Conservation (phyloP, 2,113 vertebrate genomes). For the Phrynosoma platyrhinos region DNA sequence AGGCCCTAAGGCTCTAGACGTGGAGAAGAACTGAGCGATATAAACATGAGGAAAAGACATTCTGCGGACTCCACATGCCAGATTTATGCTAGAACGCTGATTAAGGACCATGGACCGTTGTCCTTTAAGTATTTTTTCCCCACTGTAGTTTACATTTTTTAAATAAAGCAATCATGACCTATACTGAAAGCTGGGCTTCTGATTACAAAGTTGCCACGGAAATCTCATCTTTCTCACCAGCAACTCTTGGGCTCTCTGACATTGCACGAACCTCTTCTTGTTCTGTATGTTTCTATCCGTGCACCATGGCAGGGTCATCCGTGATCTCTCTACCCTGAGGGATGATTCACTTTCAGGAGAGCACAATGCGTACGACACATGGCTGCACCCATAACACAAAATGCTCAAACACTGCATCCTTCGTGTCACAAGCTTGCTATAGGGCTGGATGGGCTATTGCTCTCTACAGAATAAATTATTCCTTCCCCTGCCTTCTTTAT, state of each 20-base stretch:
- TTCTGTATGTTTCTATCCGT: background rate
- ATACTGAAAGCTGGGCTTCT: background rate
- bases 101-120: background rate
- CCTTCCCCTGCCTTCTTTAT: background rate
- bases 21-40: no score
- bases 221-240: background rate
- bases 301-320: background rate
- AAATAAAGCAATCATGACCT: background rate
- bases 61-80: background rate
- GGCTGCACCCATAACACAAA: background rate
- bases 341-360: background rate
- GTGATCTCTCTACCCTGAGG: background rate
- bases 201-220: slow-evolving; percentile 1
- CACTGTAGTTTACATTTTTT: background rate
- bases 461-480: no score
- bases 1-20: no score
- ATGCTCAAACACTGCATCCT: background rate
- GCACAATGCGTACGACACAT: background rate
- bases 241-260: background rate
- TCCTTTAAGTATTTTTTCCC: background rate
- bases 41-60: no score
- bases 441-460: background rate
- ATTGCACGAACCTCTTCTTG: background rate
- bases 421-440: background rate
- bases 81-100: background rate